Conservation (phyloP, 2,113 vertebrate species). For the Otis tarda region DNA sequence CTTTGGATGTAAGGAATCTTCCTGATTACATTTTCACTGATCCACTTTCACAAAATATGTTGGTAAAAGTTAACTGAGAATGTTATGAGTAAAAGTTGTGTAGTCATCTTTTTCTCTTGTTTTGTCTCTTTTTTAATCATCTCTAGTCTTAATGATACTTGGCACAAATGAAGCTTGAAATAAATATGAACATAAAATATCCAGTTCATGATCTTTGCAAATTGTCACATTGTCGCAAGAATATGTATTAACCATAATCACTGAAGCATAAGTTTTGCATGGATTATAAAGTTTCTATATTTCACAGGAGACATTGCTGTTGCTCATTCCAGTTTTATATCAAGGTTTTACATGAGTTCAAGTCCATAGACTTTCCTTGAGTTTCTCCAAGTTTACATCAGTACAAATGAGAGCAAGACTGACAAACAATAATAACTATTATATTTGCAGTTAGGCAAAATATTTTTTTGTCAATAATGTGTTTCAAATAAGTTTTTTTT, state of each 20-base stretch:
- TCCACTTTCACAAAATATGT: background rate
- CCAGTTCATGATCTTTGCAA: slow-evolving; percentile 24
- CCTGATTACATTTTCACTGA: background rate
- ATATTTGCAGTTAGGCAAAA: background rate
- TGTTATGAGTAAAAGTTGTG: background rate
- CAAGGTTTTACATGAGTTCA: background rate
- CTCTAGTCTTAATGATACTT: slow-evolving; percentile 18
- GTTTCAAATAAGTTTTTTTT: background rate
- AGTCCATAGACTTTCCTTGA: background rate
- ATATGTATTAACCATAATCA: background rate
- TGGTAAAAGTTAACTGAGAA: background rate
- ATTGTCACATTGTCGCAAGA: background rate
- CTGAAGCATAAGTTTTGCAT: slow-evolving; percentile 6
- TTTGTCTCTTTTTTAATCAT: slow-evolving; percentile 10
- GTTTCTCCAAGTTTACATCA: background rate
- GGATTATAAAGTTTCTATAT: slow-evolving; percentile 33
- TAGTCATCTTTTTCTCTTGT: background rate
- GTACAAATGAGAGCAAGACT: background rate
- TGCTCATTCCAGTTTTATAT: background rate
- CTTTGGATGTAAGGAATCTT: background rate
- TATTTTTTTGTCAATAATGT: background rate
- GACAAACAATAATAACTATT: background rate
- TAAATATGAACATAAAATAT: slow-evolving; percentile 53
- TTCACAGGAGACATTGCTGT: background rate
- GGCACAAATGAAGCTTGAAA: slow-evolving; percentile 48